Base-by-base conservation (phyloP, 2,888 invertebrate species). In the Xanthia togata region DNA sequence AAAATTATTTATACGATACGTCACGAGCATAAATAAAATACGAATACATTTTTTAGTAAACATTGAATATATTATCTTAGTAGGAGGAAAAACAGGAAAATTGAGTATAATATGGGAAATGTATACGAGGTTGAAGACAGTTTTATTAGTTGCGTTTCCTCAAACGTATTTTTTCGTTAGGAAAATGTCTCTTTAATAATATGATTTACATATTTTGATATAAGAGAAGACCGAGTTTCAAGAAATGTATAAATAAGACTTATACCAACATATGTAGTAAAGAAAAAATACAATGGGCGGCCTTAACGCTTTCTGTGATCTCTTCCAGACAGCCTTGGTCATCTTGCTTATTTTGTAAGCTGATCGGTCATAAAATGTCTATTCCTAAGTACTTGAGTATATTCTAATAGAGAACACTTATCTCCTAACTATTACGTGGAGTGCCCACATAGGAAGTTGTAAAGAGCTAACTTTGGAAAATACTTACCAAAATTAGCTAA, bases 71-170 rank as follows among this genome's bases (percentile, higher is more conserved):
- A 8, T 26, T 38, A 8, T 26, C 44, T 80, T 44, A 47, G 35
- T 47, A 70, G 14, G 44, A 62, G 70, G 71, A 79, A 62, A 60
- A 70, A 60, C 41, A 44, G 53, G 60, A 70, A 79, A 77, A 79
- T 70, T 26, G 44, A 38, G 79, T 53, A 53, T 60, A 23, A 31
- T 31, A 55, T n/a, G 44, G 35, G 20, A 62, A 47, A 63, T 44
- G 5, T 65, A 81, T 73, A 81, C 26, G 26, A 81, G 31, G 59
- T 38, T 23, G 44, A 47, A 65, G 81, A 80, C 80, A 80, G 80
- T 35, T 80, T 78, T 73, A 65, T 23, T 64, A 53, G 59, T 11
- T n/a, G 17, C 41, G 44, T 60, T 65, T 73, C 53, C 26, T 5
- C 8, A 44, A 3, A 31, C 2, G 23, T 38, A 38, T 35, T 60